Evolutionary conservation across 2,113 vertebrate species (phyloP), one percentile per base, ranked within the genome.

Genomic region (Scophthalmus maximus): DNA sequence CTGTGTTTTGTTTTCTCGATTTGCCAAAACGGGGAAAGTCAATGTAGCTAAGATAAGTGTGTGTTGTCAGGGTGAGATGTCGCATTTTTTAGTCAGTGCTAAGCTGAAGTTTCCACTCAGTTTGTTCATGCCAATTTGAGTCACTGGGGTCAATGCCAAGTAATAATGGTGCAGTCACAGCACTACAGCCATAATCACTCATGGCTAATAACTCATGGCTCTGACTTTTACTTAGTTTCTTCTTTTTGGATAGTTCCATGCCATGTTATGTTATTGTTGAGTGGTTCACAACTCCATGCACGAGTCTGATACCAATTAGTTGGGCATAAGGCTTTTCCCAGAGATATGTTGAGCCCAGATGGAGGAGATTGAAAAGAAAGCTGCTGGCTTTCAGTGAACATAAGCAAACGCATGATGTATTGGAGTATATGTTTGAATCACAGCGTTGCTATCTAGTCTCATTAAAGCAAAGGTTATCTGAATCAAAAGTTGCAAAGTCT

Each of bases 381-480:
- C 73, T 79, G 67, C 18, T 76, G 65, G 78, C 76, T 78, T 76
- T 78, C 40, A 36, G 56, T 49, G 77, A 84, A 87, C 62, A 87
- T 23, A 61, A 78, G 55, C 29, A 30, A 29, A 53, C 34, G 76
- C 42, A 81, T 68, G 8, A 73, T 70, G 30, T 46, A 6, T 36
- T 63, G 66, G 30, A 79, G 10, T 57, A 60, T 36, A 53, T 82
- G 67, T 63, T 51, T 52, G 52, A 74, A 78, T 67, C 61, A 30
- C 18, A 65, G 38, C 10, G n/a, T 11, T 1, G 5, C 50, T 12
- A 36, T 3, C 3, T 26, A 44, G 29, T 52, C 66, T 67, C 55
- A 77, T 68, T 15, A 30, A 59, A 82, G 62, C 36, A 71, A 32
- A 71, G 51, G 44, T 17, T 34, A 38, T 26, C 49, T 36, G 52